A percentile compares a stretch with the other conserved stretches of the same genome.
phyloP scores from a whole-genome alignment of 2,113 vertebrate genomes.

The Neodon shergylaensis region DNA sequence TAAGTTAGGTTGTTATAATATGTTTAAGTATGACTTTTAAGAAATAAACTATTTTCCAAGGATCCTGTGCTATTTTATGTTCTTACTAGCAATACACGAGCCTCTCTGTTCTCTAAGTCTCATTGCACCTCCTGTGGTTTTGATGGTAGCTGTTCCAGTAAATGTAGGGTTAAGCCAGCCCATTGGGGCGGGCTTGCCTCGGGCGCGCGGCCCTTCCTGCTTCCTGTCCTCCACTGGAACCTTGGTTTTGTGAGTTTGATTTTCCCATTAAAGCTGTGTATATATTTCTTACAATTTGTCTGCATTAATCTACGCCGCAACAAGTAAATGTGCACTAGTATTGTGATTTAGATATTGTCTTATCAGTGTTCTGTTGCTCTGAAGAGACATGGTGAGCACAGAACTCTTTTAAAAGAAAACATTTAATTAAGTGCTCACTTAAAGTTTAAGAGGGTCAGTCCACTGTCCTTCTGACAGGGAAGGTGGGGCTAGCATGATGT shows the following conservation, averaged over 20 bases:
- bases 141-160: neutral
- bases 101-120: neutral
- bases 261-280: no score
- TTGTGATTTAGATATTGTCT: neutral
- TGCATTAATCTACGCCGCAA: no score
- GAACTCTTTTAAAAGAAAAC: neutral
- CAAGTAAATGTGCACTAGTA: neutral
- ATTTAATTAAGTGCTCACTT: neutral
- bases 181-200: no score
- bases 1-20: neutral
- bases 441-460: neutral
- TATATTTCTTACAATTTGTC: no score
- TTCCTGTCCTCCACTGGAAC: no score
- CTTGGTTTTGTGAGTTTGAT: no score
- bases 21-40: conserved; percentile 1
- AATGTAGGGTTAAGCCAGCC: no score
- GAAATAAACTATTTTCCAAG: conserved; percentile 12
- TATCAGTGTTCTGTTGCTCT: neutral
- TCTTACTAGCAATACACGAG: neutral
- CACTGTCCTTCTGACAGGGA: neutral
- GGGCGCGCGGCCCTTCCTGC: no score
- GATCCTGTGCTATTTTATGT: neutral
- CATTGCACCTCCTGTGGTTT: neutral
- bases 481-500: neutral
- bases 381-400: no score